Evolutionary conservation across 2,888 invertebrate genomes (phyloP).

Genomic region (Scaptomyza parva): DNA sequence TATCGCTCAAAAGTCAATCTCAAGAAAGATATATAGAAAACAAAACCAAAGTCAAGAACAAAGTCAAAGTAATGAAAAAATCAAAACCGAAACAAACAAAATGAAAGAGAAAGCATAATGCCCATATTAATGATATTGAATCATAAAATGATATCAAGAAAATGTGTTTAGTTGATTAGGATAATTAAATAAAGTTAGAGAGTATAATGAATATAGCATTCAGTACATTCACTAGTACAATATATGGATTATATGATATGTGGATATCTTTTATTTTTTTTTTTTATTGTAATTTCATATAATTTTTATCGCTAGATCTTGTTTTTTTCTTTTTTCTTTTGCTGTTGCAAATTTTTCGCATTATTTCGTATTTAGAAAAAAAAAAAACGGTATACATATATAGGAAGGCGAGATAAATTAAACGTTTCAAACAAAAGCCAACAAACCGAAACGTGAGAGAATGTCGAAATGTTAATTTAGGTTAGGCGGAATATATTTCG

Average conservation of each 20-base stretch:
- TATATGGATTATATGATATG: slow-evolving; percentile 80
- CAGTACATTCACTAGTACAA: slow-evolving; percentile 85
- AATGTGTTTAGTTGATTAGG: slow-evolving; percentile 64
- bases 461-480: slow-evolving; percentile 31
- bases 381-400: slow-evolving; percentile 33
- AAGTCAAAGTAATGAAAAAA: slow-evolving; percentile 13
- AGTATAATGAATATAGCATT: slow-evolving; percentile 84
- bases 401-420: slow-evolving; percentile 51
- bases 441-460: slow-evolving; percentile 33
- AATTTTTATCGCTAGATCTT: slow-evolving; percentile 21
- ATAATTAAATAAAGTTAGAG: slow-evolving; percentile 68
- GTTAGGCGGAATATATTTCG: slow-evolving; percentile 18
- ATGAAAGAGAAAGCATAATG: slow-evolving; percentile 38
- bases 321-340: slow-evolving; percentile 39
- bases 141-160: slow-evolving; percentile 57
- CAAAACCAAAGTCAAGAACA: slow-evolving; percentile 2
- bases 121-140: slow-evolving; percentile 44
- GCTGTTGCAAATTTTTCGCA: slow-evolving; percentile 39
- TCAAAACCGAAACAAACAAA: no score
- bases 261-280: slow-evolving; percentile 38
- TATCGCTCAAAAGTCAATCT: slow-evolving; percentile 29
- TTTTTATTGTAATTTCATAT: slow-evolving; percentile 41
- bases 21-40: slow-evolving; percentile 11
- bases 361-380: slow-evolving; percentile 44
- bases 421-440: slow-evolving; percentile 30